Evolutionary conservation across 2,113 vertebrate species (phyloP).

Genomic region (Syngnathus scovelli): DNA sequence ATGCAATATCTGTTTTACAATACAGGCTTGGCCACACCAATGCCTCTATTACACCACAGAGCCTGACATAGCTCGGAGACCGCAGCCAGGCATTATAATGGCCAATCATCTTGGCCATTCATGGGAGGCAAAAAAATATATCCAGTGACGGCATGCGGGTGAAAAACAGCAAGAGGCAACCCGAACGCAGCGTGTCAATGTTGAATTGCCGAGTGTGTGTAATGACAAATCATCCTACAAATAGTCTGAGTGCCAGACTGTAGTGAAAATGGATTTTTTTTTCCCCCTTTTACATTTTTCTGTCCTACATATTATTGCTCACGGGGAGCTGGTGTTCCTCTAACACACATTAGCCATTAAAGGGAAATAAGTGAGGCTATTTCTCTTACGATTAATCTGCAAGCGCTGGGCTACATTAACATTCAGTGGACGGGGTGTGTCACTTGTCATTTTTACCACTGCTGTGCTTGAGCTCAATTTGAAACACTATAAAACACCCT

Average conservation of each 20-base stretch:
- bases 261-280: slow-evolving; percentile 42
- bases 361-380: slow-evolving; percentile 49
- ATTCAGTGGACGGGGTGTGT: slow-evolving; percentile 43
- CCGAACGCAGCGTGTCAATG: slow-evolving; percentile 52
- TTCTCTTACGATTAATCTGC: slow-evolving; percentile 48
- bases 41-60: slow-evolving; percentile 26
- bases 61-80: slow-evolving; percentile 24
- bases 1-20: slow-evolving; percentile 36
- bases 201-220: slow-evolving; percentile 45
- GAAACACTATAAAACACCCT: slow-evolving; percentile 43
- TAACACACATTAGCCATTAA: slow-evolving; percentile 49
- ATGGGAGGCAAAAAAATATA: slow-evolving; percentile 11
- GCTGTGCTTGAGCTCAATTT: slow-evolving; percentile 43
- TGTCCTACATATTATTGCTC: slow-evolving; percentile 47
- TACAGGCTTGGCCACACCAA: slow-evolving; percentile 17
- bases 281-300: slow-evolving; percentile 24
- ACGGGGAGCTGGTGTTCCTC: slow-evolving; percentile 46
- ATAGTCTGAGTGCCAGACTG: slow-evolving; percentile 24
- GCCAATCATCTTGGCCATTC: slow-evolving; percentile 35
- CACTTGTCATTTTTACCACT: slow-evolving; percentile 47
- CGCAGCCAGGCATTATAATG: slow-evolving; percentile 16
- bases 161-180: slow-evolving; percentile 40
- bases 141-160: slow-evolving; percentile 23
- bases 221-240: slow-evolving; percentile 65
- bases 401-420: slow-evolving; percentile 39